Base-by-base conservation (phyloP, 2,113 vertebrate species). In the Pygoscelis adeliae region DNA sequence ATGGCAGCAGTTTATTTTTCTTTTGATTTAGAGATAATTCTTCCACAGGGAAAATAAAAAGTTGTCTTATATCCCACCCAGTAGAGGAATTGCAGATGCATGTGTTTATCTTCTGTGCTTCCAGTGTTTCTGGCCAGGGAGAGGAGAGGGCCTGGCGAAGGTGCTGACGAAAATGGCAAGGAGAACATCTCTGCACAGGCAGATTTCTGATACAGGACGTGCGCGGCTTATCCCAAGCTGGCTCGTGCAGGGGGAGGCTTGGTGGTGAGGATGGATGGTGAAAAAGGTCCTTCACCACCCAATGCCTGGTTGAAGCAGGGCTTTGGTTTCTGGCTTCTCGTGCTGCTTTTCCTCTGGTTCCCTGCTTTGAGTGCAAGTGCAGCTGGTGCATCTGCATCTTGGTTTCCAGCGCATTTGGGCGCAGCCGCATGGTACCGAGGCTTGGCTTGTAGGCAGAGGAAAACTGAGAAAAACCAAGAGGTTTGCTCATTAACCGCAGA, bases 21-120 rank as follows among this genome's bases (percentile, higher is more conserved):
- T 92, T 91, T 89, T 90, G 73, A 89, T 91, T 96, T 93, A 87
- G 84, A 93, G 70, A 46, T 96, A 85, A 84, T 87, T 89, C 40
- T 77, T 91, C 56, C 70, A 49, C 15, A 44, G 65, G 83, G 87
- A 78, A 80, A 95, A 89, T 56, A 76, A 91, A 88, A 94, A 34
- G 17, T 84, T 69, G 42, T 40, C 86, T 84, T 71, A 10, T 34
- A 59, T 84, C 69, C 77, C 56, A 91, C 81, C 47, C 77, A 65
- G 52, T 8, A 63, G 83, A 81, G 36, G 53, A 87, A 76, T 22
- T 89, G 73, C 83, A 93, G 83, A 84, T 65, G 69, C 11, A 50
- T 87, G 86, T 86, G 46, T 85, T 93, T 90, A 49, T 90, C n/a
- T 62, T 58, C 40, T 56, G 26, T 1, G 5, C 40, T 92, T 70